Conservation (phyloP, 1,140 invertebrate genomes). For the Zaprionus camerounensis region DNA sequence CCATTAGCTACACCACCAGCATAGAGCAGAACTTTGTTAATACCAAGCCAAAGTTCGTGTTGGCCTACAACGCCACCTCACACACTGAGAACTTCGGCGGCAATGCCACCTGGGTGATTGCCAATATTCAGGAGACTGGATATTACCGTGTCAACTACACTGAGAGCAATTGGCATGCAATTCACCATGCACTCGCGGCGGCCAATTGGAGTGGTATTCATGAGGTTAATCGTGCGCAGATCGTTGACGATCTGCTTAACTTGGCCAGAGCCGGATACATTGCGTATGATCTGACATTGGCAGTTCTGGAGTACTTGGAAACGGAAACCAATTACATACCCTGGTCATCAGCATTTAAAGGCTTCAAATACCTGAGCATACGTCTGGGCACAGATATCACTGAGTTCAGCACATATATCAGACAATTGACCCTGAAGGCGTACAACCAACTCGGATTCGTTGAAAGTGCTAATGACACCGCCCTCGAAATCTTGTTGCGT, state of each 20-base stretch:
- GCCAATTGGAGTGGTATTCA: slow-evolving; percentile 86
- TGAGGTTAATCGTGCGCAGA: slow-evolving; percentile 90
- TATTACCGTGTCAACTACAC: slow-evolving; percentile 94
- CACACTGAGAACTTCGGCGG: not conserved
- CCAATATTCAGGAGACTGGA: slow-evolving; percentile 89
- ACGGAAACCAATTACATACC: slow-evolving; percentile 88
- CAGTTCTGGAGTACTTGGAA: slow-evolving; percentile 86
- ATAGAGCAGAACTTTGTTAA: slow-evolving; percentile 85
- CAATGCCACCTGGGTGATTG: slow-evolving; percentile 87
- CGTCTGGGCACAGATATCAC: slow-evolving; percentile 68
- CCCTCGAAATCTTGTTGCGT: slow-evolving; percentile 80
- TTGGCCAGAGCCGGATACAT: slow-evolving; percentile 85
- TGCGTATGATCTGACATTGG: slow-evolving; percentile 85
- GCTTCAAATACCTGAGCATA: slow-evolving; percentile 82
- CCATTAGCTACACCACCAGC: slow-evolving; percentile 86
- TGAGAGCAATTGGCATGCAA: slow-evolving; percentile 87
- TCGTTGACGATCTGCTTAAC: slow-evolving; percentile 92
- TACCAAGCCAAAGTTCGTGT: slow-evolving; percentile 85
- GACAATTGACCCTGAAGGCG: slow-evolving; percentile 56
- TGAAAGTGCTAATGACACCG: slow-evolving; percentile 44
- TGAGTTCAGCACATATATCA: slow-evolving; percentile 66
- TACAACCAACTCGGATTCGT: slow-evolving; percentile 73
- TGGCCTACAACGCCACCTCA: slow-evolving; percentile 47
- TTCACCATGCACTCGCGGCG: slow-evolving; percentile 85
- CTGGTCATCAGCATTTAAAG: slow-evolving; percentile 87